Base-by-base conservation (phyloP, 2,113 vertebrate species). In the Heloderma charlesbogerti region DNA sequence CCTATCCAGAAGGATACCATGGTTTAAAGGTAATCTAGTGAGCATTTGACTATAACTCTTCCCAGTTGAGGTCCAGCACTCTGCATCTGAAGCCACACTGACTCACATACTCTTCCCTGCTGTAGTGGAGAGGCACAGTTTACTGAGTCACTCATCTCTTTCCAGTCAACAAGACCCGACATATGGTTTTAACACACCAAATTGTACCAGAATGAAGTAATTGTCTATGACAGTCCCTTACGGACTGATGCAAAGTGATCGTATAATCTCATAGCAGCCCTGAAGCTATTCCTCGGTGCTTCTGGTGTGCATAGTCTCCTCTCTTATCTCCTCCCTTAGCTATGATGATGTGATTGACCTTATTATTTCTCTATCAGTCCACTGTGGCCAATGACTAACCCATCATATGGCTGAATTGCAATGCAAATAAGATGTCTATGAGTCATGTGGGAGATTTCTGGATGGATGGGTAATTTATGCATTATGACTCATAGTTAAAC, bases 401-500 rank as follows among this genome's bases (percentile, higher is more conserved):
- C 37, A 80, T 91, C 95, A 94, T 93, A 89, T 94, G 94, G 93
- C 54, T 91, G 90, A 91, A 9, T 90, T 81, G 92, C 92, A 95
- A 93, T 9, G 82, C 92, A 86, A 90, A 89, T 89, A 92, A 86
- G 86, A 25, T 78, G 37, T 90, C 94, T 91, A 48, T 15, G 13
- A 40, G 86, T 93, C 85, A 88, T 78, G 51, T 66, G 94, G 86
- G 90, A 67, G 48, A 45, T 86, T 86, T 91, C 91, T 95, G 90
- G 94, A 89, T 93, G 92, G 94, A 67, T 45, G 25, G 69, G 45
- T 94, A 92, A 94, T 92, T 93, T 90, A 95, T 89, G 69, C 48
- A 79, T 95, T 89, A 37, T 86, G 91, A 94, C 93, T 94, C 93
- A 72, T 90, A 89, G 66, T 92, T 96, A 96, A 97, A 96, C 69